Evolutionary conservation across 2,888 invertebrate genomes (phyloP).

Genomic region (Meteorus cinctellus): DNA sequence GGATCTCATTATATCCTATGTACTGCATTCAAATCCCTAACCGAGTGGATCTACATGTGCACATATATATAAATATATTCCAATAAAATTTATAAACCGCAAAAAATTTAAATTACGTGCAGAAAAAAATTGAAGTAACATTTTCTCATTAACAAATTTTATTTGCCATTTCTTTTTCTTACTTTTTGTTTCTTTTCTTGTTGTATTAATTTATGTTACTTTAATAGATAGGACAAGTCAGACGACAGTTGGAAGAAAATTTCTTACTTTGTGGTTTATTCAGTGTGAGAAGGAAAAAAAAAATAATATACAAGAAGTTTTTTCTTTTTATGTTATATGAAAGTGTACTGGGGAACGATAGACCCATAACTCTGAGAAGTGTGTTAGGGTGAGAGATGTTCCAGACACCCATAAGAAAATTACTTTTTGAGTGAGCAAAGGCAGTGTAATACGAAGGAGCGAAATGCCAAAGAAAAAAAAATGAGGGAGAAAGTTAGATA

Average conservation of each 20-base stretch:
- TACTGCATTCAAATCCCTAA: slow-evolving; percentile 41
- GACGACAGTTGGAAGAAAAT: not conserved
- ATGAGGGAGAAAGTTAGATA: slow-evolving; percentile 16
- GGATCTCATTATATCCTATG: slow-evolving; percentile 61
- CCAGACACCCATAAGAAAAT: slow-evolving; percentile 62
- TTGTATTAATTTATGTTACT: not conserved
- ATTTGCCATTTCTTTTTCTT: not conserved
- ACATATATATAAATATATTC: slow-evolving; percentile 10
- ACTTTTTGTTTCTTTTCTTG: no score
- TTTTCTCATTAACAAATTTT: not conserved
- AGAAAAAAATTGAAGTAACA: not conserved
- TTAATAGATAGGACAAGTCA: not conserved
- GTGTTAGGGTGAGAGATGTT: slow-evolving; percentile 48
- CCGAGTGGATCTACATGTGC: not conserved
- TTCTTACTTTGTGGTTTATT: not conserved
- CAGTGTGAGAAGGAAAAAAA: not conserved
- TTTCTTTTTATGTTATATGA: slow-evolving; percentile 21
- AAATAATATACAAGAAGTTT: not conserved
- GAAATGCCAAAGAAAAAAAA: slow-evolving; percentile 21
- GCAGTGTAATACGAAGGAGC: not conserved
- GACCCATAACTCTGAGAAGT: slow-evolving; percentile 46
- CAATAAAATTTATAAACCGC: not conserved
- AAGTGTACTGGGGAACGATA: slow-evolving; percentile 37
- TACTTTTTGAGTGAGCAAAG: slow-evolving; percentile 53
- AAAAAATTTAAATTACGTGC: not conserved